These are phyloP conservation scores for Hemiscyllium ocellatum DNA, from an alignment of 2,113 vertebrate species.

Conservation along the genomic window DNA sequence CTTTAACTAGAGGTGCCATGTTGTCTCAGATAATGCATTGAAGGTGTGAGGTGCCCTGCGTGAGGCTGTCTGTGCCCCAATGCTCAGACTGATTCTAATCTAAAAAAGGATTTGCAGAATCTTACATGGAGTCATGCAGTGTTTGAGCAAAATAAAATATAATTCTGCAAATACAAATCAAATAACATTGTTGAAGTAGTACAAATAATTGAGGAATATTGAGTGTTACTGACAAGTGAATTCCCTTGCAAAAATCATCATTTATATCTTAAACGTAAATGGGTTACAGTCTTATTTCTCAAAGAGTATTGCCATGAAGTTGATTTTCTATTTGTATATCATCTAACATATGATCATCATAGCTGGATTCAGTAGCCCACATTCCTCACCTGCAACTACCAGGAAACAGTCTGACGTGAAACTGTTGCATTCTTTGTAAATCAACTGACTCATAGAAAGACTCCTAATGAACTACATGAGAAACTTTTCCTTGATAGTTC, in stretches of 20 bases:
- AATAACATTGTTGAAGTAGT: background rate
- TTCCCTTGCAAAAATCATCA: background rate
- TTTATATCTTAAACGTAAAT: background rate
- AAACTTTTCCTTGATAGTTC: background rate
- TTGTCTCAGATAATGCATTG: too few relatives aligned
- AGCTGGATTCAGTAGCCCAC: background rate
- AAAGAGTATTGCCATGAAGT: background rate
- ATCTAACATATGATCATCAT: background rate
- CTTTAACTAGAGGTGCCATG: too few relatives aligned
- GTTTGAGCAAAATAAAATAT: too few relatives aligned
- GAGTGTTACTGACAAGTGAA: background rate
- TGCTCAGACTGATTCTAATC: too few relatives aligned
- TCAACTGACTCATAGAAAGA: background rate
- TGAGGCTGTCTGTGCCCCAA: too few relatives aligned
- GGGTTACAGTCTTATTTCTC: background rate
- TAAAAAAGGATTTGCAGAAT: too few relatives aligned
- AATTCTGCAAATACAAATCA: too few relatives aligned
- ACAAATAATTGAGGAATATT: background rate
- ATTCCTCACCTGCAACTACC: background rate
- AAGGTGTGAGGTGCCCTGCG: too few relatives aligned
- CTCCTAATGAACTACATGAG: background rate
- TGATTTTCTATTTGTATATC: background rate
- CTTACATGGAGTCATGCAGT: too few relatives aligned
- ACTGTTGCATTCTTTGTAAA: background rate
- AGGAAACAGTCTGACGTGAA: background rate